Evolutionary conservation across 2,797 vertebrate genomes (phyloP).

Genomic region (Phrynocephalus guinanensis): DNA sequence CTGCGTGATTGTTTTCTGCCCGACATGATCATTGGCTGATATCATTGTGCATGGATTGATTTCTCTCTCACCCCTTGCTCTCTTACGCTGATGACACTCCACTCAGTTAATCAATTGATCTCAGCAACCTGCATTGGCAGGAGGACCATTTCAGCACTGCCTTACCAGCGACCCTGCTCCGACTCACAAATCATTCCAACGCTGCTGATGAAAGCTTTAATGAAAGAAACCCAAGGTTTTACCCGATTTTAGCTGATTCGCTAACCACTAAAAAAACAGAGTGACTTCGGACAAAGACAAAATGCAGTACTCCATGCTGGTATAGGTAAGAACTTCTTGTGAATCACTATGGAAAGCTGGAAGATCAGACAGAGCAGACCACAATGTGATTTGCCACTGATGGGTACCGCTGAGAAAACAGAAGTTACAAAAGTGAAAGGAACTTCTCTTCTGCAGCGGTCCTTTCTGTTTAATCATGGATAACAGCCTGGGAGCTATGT

Average conservation of each 20-base stretch:
- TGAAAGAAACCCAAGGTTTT: constrained; percentile 57
- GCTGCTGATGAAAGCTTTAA: constrained; percentile 50
- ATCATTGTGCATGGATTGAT: constrained; percentile 42
- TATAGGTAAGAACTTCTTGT: constrained; percentile 20
- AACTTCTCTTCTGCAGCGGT: constrained; percentile 10
- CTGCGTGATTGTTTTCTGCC: constrained; percentile 46
- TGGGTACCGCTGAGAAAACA: constrained; percentile 43
- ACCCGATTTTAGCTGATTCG: constrained; percentile 46
- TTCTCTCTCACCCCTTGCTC: not conserved
- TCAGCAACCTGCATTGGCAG: constrained; percentile 46
- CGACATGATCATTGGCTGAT: constrained; percentile 50
- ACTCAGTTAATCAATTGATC: constrained; percentile 57
- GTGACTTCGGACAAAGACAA: constrained; percentile 49
- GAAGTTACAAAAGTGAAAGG: constrained; percentile 2
- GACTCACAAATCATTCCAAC: constrained; percentile 33
- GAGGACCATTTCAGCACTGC: constrained; percentile 31
- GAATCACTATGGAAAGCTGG: not conserved
- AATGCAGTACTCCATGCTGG: constrained; percentile 41
- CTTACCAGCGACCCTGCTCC: constrained; percentile 20
- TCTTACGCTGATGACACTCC: constrained; percentile 51
- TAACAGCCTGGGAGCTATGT: constrained; percentile 14
- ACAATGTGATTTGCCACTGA: constrained; percentile 44
- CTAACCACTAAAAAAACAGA: constrained; percentile 49
- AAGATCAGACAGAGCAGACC: constrained; percentile 31
- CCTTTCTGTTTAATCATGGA: constrained; percentile 2